Evolutionary conservation across 2,797 vertebrate species (phyloP).

Genomic region (Periparus ater): DNA sequence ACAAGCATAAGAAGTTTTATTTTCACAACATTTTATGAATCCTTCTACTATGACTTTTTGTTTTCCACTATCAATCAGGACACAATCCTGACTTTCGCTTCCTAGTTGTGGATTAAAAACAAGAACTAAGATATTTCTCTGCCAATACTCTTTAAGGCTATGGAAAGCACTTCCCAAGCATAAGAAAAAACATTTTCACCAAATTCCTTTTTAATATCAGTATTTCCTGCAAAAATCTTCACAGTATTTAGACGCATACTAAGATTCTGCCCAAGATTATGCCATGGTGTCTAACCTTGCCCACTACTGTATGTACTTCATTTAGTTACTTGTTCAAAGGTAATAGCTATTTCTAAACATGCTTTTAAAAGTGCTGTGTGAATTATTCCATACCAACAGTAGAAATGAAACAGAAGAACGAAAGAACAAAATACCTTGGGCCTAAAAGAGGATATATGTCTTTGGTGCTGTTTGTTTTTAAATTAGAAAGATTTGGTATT

Average conservation of each 20-base stretch:
- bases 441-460: background rate
- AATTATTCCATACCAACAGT: background rate
- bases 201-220: background rate
- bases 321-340: background rate
- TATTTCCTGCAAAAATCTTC: background rate
- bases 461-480: background rate
- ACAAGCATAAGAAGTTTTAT: background rate
- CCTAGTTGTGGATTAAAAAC: background rate
- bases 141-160: background rate
- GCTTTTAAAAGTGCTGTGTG: background rate
- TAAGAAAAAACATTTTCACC: background rate
- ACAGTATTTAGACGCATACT: background rate
- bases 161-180: background rate
- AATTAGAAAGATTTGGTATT: background rate
- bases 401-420: background rate
- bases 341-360: background rate
- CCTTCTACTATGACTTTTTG: background rate
- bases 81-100: background rate
- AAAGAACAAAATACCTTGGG: background rate
- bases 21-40: background rate
- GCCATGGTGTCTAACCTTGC: background rate
- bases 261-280: background rate
- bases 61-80: background rate
- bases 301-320: background rate
- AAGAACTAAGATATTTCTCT: background rate